Evolutionary conservation across 37 sponge, comb jelly and placozoan species (phyloP).

Genomic region (Petrosia ficiformis): DNA sequence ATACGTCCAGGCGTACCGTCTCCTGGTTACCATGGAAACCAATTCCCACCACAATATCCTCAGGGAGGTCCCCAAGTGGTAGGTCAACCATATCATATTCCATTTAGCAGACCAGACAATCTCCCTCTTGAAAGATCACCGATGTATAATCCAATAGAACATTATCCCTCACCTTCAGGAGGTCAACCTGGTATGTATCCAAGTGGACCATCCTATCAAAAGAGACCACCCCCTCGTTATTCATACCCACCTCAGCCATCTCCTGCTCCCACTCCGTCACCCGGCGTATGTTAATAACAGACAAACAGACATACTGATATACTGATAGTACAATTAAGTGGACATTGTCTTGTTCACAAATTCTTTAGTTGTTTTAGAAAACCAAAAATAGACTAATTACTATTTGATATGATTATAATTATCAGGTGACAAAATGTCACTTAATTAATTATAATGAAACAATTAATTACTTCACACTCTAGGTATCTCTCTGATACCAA

Average conservation of each 20-base stretch:
- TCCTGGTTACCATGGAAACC: background rate
- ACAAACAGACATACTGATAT: too few relatives aligned
- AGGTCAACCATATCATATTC: background rate
- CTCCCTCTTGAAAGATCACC: conserved; percentile 6
- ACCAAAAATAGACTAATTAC: too few relatives aligned
- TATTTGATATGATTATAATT: too few relatives aligned
- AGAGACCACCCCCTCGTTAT: conserved; percentile 37
- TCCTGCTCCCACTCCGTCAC: conserved; percentile 33
- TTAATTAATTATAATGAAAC: too few relatives aligned
- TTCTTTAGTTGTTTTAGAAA: too few relatives aligned
- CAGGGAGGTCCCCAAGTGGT: background rate
- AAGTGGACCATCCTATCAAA: conserved; percentile 12
- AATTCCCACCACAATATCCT: background rate
- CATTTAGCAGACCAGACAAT: conserved; percentile 19
- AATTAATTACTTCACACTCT: too few relatives aligned
- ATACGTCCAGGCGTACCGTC: too few relatives aligned
- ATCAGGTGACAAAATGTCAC: too few relatives aligned
- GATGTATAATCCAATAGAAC: background rate
- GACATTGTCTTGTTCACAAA: too few relatives aligned
- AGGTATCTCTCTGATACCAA: too few relatives aligned
- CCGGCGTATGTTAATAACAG: background rate
- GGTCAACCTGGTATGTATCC: too few relatives aligned
- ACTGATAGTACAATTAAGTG: too few relatives aligned
- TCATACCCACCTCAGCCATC: conserved; percentile 22
- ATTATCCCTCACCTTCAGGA: conserved; percentile 7